phyloP scores from a whole-genome alignment of 2,113 vertebrate species.

The Cygnus atratus region DNA sequence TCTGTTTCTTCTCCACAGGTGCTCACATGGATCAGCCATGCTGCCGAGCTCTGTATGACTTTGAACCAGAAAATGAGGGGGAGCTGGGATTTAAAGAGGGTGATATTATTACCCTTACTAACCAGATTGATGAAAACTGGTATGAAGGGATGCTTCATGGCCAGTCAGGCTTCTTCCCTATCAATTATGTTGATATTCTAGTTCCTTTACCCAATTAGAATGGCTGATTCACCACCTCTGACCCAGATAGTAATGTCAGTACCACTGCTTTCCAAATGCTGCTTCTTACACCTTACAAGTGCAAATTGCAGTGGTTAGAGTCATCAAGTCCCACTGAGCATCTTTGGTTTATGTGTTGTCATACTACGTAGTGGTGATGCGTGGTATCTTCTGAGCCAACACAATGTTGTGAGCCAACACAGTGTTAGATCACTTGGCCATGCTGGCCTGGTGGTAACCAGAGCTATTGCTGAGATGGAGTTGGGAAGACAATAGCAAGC shows the following conservation, averaged over 20 bases:
- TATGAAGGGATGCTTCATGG: conserved; percentile 96
- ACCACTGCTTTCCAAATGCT: conserved; percentile 83
- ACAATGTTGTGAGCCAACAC: conserved; percentile 31
- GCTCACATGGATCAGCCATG: conserved; percentile 94
- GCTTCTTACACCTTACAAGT: conserved; percentile 78
- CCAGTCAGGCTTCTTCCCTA: conserved; percentile 98
- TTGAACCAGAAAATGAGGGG: conserved; percentile 97
- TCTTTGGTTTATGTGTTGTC: conserved; percentile 70
- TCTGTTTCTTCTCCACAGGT: conserved; percentile 65
- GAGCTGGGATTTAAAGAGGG: conserved; percentile 98
- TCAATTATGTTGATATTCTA: conserved; percentile 98
- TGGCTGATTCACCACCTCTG: conserved; percentile 58
- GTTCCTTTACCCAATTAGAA: conserved; percentile 93
- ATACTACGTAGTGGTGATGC: conserved; percentile 67
- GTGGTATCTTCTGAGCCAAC: conserved; percentile 70
- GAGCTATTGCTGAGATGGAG: conserved; percentile 34
- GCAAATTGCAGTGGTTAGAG: conserved; percentile 77
- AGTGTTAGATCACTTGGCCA: conserved; percentile 47
- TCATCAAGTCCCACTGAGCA: conserved; percentile 60
- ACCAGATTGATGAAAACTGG: conserved; percentile 99
- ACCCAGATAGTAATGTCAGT: conserved; percentile 66
- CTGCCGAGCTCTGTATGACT: conserved; percentile 95
- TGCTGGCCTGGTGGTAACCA: conserved; percentile 41
- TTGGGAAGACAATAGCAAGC: conserved; percentile 38
- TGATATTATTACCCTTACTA: conserved; percentile 96